phyloP scores from a whole-genome alignment of 2,113 vertebrate genomes.

The Cyphomyrus plagiostoma region DNA sequence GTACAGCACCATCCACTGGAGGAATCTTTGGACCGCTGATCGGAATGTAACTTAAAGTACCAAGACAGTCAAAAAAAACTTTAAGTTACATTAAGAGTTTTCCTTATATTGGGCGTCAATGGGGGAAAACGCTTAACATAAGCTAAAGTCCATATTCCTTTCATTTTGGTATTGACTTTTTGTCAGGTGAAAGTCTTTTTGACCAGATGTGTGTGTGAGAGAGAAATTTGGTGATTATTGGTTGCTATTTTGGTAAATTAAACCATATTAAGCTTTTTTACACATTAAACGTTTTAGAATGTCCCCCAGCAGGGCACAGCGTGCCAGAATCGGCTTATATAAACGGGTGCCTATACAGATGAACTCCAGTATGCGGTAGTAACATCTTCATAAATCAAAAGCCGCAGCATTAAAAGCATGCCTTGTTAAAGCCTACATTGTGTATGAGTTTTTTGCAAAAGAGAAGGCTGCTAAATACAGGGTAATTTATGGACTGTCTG shows the following conservation, averaged over 20 bases:
- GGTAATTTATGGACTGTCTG: conserved; percentile 69
- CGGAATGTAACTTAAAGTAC: not conserved
- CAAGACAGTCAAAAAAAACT: too few relatives aligned
- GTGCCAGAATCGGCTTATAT: not conserved
- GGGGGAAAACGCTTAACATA: too few relatives aligned
- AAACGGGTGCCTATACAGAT: not conserved
- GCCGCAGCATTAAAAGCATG: not conserved
- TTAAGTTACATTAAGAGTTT: too few relatives aligned
- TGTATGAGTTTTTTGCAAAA: not conserved
- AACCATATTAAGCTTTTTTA: too few relatives aligned
- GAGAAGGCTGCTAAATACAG: conserved; percentile 40
- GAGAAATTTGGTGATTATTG: too few relatives aligned
- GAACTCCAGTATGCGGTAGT: not conserved
- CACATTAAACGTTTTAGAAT: too few relatives aligned
- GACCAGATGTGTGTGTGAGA: too few relatives aligned
- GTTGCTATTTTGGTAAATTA: too few relatives aligned
- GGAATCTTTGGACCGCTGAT: not conserved
- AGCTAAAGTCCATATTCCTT: too few relatives aligned
- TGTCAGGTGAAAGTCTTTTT: too few relatives aligned
- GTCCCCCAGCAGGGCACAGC: not conserved
- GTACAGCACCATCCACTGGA: conserved; percentile 1
- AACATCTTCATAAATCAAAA: not conserved
- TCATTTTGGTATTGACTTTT: too few relatives aligned
- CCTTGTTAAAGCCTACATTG: not conserved
- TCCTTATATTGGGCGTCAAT: too few relatives aligned